Percentiles rank a stretch among this genome's conserved stretches.
These are phyloP conservation scores for Ochropleura plecta DNA, from an alignment of 2,888 invertebrate species.

Conservation along the genomic window DNA sequence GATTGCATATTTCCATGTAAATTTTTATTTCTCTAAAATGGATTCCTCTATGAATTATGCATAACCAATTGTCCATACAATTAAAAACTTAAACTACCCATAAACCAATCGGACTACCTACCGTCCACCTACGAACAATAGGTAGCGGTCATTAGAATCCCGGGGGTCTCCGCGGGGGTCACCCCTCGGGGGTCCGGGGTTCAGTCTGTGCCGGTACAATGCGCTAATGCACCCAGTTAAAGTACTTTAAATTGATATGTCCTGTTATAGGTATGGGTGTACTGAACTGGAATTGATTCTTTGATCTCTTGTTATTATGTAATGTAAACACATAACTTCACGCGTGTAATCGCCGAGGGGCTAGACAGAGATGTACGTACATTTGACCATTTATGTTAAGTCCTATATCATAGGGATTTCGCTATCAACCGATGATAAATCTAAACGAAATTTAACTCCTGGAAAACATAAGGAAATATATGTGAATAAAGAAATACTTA, in stretches of 20 bases:
- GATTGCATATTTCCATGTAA: not conserved
- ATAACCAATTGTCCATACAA: slow-evolving; percentile 25
- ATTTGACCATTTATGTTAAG: not conserved
- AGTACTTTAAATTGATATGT: slow-evolving; percentile 67
- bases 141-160: slow-evolving; percentile 66
- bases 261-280: slow-evolving; percentile 34
- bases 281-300: slow-evolving; percentile 23
- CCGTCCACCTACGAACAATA: slow-evolving; percentile 64
- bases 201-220: slow-evolving; percentile 58
- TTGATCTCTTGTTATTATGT: not conserved
- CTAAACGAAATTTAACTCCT: not conserved
- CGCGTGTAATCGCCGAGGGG: not conserved
- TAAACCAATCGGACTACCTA: slow-evolving; percentile 47
- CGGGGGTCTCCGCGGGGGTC: slow-evolving; percentile 58
- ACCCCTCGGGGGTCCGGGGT: slow-evolving; percentile 49
- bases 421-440: not conserved
- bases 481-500: not conserved
- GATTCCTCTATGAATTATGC: slow-evolving; percentile 25
- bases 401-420: no score
- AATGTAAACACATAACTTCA: not conserved
- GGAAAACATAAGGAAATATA: not conserved
- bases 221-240: slow-evolving; percentile 64
- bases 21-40: slow-evolving; percentile 1
- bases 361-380: not conserved
- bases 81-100: slow-evolving; percentile 52